These are phyloP conservation scores for Meloe dianella DNA, from an alignment of 2,888 invertebrate species.

Conservation along the genomic window DNA sequence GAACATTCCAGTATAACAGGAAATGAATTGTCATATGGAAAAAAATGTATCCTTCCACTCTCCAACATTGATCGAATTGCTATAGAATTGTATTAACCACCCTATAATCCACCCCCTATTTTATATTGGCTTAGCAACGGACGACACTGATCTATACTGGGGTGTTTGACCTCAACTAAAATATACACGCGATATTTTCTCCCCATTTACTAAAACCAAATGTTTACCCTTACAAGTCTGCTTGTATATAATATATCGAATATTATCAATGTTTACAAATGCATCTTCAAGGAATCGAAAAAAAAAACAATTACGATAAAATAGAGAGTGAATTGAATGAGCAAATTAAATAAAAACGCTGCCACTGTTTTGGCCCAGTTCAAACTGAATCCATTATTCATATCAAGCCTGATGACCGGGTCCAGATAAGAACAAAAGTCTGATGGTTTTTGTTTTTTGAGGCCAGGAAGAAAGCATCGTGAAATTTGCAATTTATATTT, in stretches of 20 bases:
- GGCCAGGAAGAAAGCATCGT: neutral
- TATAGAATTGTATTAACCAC: slow-evolving; percentile 20
- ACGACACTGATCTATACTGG: slow-evolving; percentile 22
- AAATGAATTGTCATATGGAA: neutral
- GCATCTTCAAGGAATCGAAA: neutral
- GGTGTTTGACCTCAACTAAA: slow-evolving; percentile 41
- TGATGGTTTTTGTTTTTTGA: too few relatives aligned
- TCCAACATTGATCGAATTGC: slow-evolving; percentile 3
- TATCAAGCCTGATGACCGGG: neutral
- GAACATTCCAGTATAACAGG: neutral
- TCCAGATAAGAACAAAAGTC: neutral
- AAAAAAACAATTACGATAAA: neutral
- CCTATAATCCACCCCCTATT: slow-evolving; percentile 20
- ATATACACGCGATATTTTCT: slow-evolving; percentile 37
- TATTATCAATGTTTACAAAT: slow-evolving; percentile 1
- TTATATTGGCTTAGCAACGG: slow-evolving; percentile 13
- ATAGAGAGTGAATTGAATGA: neutral
- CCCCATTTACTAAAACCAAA: slow-evolving; percentile 14
- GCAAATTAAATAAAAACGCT: neutral
- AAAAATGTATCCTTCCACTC: neutral
- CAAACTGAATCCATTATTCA: neutral
- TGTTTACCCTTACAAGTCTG: slow-evolving; percentile 16
- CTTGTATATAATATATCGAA: slow-evolving; percentile 1
- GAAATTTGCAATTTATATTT: slow-evolving; percentile 6
- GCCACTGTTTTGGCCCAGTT: slow-evolving; percentile 9